Base-by-base conservation (phyloP, 2,797 vertebrate genomes). In the Discoglossus pictus region DNA sequence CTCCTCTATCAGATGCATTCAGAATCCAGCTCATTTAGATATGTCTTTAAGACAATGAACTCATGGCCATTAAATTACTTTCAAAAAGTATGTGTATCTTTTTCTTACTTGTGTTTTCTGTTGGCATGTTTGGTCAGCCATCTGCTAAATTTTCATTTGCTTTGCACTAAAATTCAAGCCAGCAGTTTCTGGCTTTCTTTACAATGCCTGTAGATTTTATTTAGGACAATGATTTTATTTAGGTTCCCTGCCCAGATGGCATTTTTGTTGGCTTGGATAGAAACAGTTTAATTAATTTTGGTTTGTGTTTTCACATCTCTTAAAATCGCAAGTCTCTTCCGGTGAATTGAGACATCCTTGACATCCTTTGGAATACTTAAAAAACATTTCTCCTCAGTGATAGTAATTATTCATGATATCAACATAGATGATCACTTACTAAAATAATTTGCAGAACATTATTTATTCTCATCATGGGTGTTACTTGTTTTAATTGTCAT, bases 91-190 rank as follows among this genome's bases (percentile, higher is more conserved):
- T 47, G 17, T 23, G 10, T 47, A 12, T 13, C 44, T 47, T 47
- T 46, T 36, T 46, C 31, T 62, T 39, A 44, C 42, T 48, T 43
- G 60, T 58, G 52, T 56, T 63, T 56, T 18, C 42, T 40, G 24
- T 58, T 70, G 68, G 60, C 51, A 9, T 50, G 44, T 43, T 38
- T 63, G 42, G 40, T 56, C 18, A 50, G 43, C 68, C 68, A 70
- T 70, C 68, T 70, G 68, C 44, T 70, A 70, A 58, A 51, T 63
- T 70, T 70, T 70, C 54, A 70, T 70, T 63, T 70, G 60, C 44
- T 38, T 50, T 48, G 43, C 51, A 63, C 52, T 48, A 51, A 42
- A 42, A 34, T 56, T 48, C 35, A 56, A 63, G 52, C 68, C 68
- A 70, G 51, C 17, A 51, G 24, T 31, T 62, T 48, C 47, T 60